These are phyloP conservation scores for Drosophila mulleri DNA, from an alignment of 2,888 invertebrate genomes.

Conservation along the genomic window DNA sequence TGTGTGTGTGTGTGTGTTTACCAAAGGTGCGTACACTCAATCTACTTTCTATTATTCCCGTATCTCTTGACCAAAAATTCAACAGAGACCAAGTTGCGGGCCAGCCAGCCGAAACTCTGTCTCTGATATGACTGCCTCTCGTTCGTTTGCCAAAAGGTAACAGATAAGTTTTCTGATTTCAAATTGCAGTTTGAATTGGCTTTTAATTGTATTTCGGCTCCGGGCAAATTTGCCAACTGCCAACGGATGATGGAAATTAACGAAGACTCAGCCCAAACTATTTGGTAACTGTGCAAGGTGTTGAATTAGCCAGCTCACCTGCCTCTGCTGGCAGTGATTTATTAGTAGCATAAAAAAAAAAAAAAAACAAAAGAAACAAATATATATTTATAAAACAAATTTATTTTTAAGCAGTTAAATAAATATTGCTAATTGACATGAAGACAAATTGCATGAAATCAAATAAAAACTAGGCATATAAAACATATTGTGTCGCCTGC, in stretches of 20 bases:
- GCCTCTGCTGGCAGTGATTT: background rate
- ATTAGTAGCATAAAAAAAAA: background rate
- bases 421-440: background rate
- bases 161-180: conserved; percentile 72
- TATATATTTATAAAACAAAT: background rate
- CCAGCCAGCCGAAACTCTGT: conserved; percentile 8
- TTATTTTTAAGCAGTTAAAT: background rate
- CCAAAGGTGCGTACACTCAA: conserved; percentile 53
- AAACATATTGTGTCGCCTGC: background rate
- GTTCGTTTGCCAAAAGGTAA: conserved; percentile 48
- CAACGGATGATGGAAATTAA: conserved; percentile 51
- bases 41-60: conserved; percentile 36
- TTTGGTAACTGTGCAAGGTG: conserved; percentile 7
- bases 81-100: conserved; percentile 46
- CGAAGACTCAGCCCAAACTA: background rate
- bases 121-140: conserved; percentile 5
- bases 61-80: conserved; percentile 59
- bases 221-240: conserved; percentile 60
- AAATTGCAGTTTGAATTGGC: conserved; percentile 65
- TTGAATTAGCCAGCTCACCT: conserved; percentile 18
- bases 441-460: background rate
- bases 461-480: background rate
- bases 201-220: conserved; percentile 69
- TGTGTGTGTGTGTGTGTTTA: conserved; percentile 63
- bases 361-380: background rate